Base-by-base conservation (phyloP, 2,888 invertebrate genomes). In the Sesamia inferens region DNA sequence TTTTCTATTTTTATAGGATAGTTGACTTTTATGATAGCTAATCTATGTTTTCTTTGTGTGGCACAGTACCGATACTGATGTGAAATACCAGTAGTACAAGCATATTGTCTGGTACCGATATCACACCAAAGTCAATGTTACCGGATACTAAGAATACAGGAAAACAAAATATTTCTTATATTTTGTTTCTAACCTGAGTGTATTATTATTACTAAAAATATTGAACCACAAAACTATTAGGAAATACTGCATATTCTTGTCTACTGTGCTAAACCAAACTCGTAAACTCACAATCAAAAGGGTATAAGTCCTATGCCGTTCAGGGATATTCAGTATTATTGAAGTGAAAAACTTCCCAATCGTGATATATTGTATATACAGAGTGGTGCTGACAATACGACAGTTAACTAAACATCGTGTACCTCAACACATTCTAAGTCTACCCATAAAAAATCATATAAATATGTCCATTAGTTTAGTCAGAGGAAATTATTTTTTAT, bases 201-300 rank as follows among this genome's bases (percentile, higher is more conserved):
- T 22, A 6, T 44, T 16, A 47, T 6, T 63, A 11, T 6, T 22
- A 44, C 16, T 47, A 47, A 64, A 48, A 64, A 59, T 47, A 7
- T 54, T 74, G 51, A 14, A 0, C n/a, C 24, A 42, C n/a, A 54
- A 22, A 58, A 1, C 22, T 16, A 57, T 63, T 67, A 14, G 11
- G 22, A 16, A 66, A 24, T 71, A 68, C 24, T 64, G 16, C 48
- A 71, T 68, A 78, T 59, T 70, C 61, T 59, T 62, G 68, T 22
- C 22, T 62, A 57, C n/a, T 24, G 11, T 31, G 51, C 54, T 59
- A 58, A 39, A 78, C 67, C 42, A 57, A 64, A 65, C 69, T 70
- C 74, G 22, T 82, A 72, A 81, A 75, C 24, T 55, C 67, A 69
- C 75, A 71, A 65, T 72, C 22, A 70, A 82, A 82, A 68, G 61